These are phyloP conservation scores for Oscheius myriophilus DNA, from an alignment of 2,888 invertebrate species.

Conservation along the genomic window DNA sequence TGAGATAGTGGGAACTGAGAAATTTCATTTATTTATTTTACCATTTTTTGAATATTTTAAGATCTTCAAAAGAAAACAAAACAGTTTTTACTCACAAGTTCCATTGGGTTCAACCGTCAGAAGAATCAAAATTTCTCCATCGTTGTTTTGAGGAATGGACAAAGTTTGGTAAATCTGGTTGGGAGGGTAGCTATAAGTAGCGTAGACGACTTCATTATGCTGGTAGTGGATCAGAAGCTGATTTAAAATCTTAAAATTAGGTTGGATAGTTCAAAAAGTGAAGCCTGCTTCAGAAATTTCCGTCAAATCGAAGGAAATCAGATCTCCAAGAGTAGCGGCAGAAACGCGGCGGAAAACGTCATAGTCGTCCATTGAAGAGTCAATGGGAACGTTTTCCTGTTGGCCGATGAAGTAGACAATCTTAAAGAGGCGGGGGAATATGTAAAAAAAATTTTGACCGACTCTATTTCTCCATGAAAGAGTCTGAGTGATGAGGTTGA, in stretches of 20 bases:
- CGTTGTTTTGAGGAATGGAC: constrained; percentile 5
- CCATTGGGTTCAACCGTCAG: constrained; percentile 20
- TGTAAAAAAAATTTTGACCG: background rate
- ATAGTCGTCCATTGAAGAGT: constrained; percentile 31
- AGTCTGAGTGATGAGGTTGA: constrained; percentile 11
- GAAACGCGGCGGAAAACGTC: constrained; percentile 41
- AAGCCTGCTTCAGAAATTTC: constrained; percentile 11
- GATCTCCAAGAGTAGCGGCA: constrained; percentile 42
- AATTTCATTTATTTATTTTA: no score
- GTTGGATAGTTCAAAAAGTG: background rate
- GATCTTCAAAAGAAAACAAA: no score
- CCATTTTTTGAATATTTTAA: no score
- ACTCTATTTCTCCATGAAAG: constrained; percentile 25
- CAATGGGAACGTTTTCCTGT: constrained; percentile 31
- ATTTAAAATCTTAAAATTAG: background rate
- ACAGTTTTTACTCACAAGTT: background rate
- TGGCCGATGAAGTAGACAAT: constrained; percentile 41
- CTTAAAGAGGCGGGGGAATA: background rate
- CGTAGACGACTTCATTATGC: constrained; percentile 14
- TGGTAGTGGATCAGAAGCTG: background rate
- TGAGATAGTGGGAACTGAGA: no score
- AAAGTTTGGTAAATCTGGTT: background rate
- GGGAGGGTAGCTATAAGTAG: background rate
- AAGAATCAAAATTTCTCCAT: background rate
- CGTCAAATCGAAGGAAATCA: constrained; percentile 37